phyloP scores from a whole-genome alignment of 2,797 vertebrate species.

The Typhlichthys subterraneus region DNA sequence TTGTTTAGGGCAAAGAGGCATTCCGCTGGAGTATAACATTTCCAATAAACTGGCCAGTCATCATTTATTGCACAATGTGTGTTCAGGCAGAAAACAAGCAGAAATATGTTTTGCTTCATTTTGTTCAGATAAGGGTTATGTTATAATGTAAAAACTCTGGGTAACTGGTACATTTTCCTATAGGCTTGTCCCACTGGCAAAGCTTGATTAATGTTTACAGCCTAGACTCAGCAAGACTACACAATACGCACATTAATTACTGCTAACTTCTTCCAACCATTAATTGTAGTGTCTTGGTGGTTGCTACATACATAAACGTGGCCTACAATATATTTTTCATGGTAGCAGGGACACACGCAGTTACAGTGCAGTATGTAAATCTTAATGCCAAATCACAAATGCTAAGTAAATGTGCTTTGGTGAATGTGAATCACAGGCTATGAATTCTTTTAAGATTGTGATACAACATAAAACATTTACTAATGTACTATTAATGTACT shows the following conservation, averaged over 20 bases:
- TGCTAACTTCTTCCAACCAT: conserved; percentile 67
- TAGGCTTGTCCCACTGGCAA: conserved; percentile 66
- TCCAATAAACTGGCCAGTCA: background rate
- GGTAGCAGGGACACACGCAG: conserved; percentile 27
- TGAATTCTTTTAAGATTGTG: too few relatives aligned
- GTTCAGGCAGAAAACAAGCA: background rate
- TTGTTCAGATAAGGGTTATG: too few relatives aligned
- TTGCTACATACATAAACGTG: conserved; percentile 70
- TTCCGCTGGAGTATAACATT: background rate
- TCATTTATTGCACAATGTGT: background rate
- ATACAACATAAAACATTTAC: too few relatives aligned
- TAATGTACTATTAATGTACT: too few relatives aligned
- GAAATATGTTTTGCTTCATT: conserved; percentile 5
- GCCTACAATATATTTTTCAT: conserved; percentile 69
- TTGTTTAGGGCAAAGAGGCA: background rate
- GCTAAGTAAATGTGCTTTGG: conserved; percentile 19
- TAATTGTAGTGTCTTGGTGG: conserved; percentile 58
- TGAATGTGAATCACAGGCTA: too few relatives aligned
- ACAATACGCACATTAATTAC: conserved; percentile 77
- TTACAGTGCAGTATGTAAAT: conserved; percentile 15
- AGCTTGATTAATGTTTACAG: conserved; percentile 79
- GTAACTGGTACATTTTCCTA: conserved; percentile 48
- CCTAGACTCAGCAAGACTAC: conserved; percentile 64
- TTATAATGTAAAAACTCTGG: conserved; percentile 30
- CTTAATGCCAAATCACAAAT: conserved; percentile 8